Evolutionary conservation across 2,113 vertebrate genomes (phyloP).

Genomic region (Aepyceros melampus): DNA sequence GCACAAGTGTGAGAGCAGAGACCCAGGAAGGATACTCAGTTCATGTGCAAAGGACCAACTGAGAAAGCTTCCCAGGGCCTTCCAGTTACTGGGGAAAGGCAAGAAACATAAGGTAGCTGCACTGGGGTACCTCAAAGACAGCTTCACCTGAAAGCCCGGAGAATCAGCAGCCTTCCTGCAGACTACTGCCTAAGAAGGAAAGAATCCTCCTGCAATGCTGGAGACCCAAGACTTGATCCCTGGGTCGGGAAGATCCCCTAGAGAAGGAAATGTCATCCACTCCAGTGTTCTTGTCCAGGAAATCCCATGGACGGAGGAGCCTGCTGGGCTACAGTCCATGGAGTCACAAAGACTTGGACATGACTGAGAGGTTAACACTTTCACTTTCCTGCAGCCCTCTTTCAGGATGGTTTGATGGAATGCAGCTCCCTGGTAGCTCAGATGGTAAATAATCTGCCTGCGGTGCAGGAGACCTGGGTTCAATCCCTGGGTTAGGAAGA

Average conservation of each 20-base stretch:
- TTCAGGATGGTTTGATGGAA: not conserved
- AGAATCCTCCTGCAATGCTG: not conserved
- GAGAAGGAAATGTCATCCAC: not conserved
- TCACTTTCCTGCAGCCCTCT: not conserved
- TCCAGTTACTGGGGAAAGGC: not conserved
- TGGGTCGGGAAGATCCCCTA: not conserved
- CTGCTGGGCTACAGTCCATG: not conserved
- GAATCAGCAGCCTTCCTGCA: not conserved
- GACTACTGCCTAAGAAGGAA: not conserved
- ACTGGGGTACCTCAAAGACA: not conserved
- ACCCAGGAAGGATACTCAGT: not conserved
- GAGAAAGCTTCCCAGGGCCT: not conserved
- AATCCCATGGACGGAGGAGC: not conserved
- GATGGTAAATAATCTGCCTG: not conserved
- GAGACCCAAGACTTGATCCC: not conserved
- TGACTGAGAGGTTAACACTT: not conserved
- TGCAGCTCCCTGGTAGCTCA: not conserved
- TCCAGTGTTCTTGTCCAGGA: not conserved
- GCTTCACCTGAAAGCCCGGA: not conserved
- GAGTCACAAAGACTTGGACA: not conserved
- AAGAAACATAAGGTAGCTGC: not conserved
- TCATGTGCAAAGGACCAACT: not conserved
- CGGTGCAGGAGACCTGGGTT: not conserved
- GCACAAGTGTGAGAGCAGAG: not conserved
- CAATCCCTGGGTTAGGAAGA: not conserved